phyloP scores from a whole-genome alignment of 2,888 invertebrate genomes.

The Mylabris sibirica region DNA sequence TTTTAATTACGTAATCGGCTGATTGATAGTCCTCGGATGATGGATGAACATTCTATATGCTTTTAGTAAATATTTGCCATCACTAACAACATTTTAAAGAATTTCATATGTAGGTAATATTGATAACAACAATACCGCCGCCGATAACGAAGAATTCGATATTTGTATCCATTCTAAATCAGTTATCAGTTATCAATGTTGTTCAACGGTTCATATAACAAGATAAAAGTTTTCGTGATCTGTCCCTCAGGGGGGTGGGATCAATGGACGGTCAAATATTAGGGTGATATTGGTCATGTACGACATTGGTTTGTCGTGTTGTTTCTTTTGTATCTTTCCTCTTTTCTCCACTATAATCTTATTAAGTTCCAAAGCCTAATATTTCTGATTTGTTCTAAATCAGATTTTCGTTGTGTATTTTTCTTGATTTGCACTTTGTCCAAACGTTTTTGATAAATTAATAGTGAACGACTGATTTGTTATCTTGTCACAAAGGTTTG shows the following conservation, averaged over 20 bases:
- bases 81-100: conserved; percentile 6
- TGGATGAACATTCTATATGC: conserved; percentile 5
- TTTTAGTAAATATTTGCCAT: conserved; percentile 7
- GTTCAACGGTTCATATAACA: conserved; percentile 21
- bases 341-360: conserved; percentile 33
- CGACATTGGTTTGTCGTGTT: conserved; percentile 18
- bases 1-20: conserved; percentile 9
- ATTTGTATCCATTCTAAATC: not conserved
- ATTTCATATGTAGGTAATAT: conserved; percentile 8
- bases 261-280: conserved; percentile 29
- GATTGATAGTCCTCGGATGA: conserved; percentile 10
- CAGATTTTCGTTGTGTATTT: conserved; percentile 36
- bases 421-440: conserved; percentile 29
- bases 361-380: conserved; percentile 37
- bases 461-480: conserved; percentile 29
- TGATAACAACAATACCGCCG: not conserved
- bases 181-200: conserved; percentile 21
- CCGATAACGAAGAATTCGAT: conserved; percentile 9
- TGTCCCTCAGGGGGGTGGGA: conserved; percentile 26
- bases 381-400: conserved; percentile 43
- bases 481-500: conserved; percentile 30
- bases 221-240: conserved; percentile 25
- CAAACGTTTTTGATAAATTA: conserved; percentile 33
- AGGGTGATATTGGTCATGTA: conserved; percentile 26
- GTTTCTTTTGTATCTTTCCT: conserved; percentile 20